These are phyloP conservation scores for Macrobrachium nipponense DNA, from an alignment of 1,140 invertebrate species.

Conservation along the genomic window DNA sequence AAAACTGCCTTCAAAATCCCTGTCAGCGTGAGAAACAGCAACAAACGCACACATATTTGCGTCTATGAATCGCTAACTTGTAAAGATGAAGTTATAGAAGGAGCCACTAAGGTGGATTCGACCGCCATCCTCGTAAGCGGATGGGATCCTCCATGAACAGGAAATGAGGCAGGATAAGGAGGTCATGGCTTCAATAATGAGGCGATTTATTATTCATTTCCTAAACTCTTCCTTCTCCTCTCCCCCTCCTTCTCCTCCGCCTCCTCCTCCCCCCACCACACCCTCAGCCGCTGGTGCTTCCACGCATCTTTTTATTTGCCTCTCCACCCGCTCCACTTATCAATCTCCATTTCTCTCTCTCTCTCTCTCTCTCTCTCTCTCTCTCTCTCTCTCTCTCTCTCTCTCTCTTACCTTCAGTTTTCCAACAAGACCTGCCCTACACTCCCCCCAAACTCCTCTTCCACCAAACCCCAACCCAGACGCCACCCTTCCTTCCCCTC, in stretches of 20 bases:
- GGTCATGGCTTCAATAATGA: background rate
- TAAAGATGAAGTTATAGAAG: no score
- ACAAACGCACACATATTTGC: background rate
- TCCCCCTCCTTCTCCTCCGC: background rate
- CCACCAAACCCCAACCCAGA: background rate
- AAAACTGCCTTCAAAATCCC: background rate
- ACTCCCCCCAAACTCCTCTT: background rate
- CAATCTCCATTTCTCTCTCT: background rate
- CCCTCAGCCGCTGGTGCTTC: background rate
- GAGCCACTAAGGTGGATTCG: no score
- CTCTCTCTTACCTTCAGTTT: background rate
- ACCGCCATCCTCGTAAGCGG: no score
- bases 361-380: background rate
- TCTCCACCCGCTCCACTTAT: constrained; percentile 2
- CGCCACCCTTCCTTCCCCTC: no score
- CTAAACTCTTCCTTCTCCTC: background rate
- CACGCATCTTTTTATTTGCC: background rate
- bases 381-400: background rate
- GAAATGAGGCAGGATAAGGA: background rate
- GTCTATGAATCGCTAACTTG: no score
- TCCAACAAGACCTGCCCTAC: background rate
- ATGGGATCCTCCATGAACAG: background rate
- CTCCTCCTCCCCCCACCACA: background rate
- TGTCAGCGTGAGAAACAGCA: background rate
- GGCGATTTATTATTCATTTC: constrained; percentile 10